phyloP scores from a whole-genome alignment of 2,113 vertebrate genomes.

The Chlorodrepanis virens region DNA sequence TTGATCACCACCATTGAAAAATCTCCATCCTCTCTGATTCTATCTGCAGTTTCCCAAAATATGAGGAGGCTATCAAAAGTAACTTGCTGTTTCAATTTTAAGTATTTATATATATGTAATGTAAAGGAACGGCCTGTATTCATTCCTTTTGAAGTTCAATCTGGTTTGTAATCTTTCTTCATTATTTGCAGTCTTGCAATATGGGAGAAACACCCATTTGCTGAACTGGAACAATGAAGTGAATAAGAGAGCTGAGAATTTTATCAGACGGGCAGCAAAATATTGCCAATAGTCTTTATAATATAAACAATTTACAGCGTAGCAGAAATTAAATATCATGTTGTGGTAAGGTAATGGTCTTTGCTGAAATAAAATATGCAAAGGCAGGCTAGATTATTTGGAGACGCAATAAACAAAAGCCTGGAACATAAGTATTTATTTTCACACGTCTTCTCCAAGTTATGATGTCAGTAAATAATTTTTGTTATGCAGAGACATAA shows the following conservation, averaged over 20 bases:
- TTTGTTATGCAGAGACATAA: background rate
- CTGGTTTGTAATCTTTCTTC: conserved; percentile 10
- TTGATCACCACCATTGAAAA: background rate
- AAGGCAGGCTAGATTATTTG: background rate
- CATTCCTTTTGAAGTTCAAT: background rate
- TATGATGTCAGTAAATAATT: background rate
- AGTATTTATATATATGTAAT: background rate
- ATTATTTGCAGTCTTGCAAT: background rate
- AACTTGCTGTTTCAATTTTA: background rate
- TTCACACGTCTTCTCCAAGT: background rate
- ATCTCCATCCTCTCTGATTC: background rate
- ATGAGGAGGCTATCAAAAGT: background rate
- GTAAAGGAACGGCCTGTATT: background rate
- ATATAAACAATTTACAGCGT: background rate
- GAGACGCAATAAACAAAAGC: background rate
- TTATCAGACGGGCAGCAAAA: background rate
- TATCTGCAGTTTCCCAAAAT: background rate
- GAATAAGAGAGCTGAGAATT: background rate
- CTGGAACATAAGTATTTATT: background rate
- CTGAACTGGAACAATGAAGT: background rate
- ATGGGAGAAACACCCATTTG: background rate
- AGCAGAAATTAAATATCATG: background rate
- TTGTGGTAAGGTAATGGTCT: background rate
- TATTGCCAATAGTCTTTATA: background rate
- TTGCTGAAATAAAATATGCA: background rate